Conservation (phyloP, 2,888 invertebrate genomes). For the Marronus borbonicus region DNA sequence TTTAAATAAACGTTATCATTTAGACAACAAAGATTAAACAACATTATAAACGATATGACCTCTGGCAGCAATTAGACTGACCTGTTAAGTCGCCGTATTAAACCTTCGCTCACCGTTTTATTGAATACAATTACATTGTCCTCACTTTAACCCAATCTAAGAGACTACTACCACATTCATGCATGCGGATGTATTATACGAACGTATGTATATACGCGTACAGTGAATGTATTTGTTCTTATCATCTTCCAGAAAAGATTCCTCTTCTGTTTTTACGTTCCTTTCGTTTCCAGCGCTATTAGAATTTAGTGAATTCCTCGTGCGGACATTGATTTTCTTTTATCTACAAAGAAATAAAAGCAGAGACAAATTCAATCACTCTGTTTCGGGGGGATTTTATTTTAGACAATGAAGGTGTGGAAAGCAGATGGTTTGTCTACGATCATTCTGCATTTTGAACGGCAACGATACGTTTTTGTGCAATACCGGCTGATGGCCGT, state of each 20-base stretch:
- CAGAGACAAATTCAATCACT: too few species aligned
- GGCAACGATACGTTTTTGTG: too few species aligned
- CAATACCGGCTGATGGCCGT: too few species aligned
- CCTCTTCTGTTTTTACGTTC: background rate
- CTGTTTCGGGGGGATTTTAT: too few species aligned
- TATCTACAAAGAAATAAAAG: too few species aligned
- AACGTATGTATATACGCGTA: background rate
- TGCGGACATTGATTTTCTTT: too few species aligned
- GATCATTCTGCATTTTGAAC: too few species aligned
- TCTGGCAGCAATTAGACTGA: slow-evolving; percentile 70
- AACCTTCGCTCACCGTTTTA: slow-evolving; percentile 67
- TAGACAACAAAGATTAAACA: slow-evolving; percentile 69
- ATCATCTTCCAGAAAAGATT: too few species aligned
- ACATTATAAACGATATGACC: slow-evolving; percentile 71
- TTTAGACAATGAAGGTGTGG: too few species aligned
- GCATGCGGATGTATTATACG: background rate
- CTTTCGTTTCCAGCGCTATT: background rate
- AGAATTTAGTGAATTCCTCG: too few species aligned
- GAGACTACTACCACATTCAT: slow-evolving; percentile 22
- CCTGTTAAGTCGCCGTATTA: slow-evolving; percentile 68
- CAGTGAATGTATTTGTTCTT: too few species aligned
- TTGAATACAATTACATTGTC: slow-evolving; percentile 68
- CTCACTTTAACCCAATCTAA: slow-evolving; percentile 56
- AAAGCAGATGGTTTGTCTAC: too few species aligned
- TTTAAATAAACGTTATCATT: slow-evolving; percentile 66